These are phyloP conservation scores for Percopsis transmontana DNA, from an alignment of 2,113 vertebrate genomes.

Conservation along the genomic window DNA sequence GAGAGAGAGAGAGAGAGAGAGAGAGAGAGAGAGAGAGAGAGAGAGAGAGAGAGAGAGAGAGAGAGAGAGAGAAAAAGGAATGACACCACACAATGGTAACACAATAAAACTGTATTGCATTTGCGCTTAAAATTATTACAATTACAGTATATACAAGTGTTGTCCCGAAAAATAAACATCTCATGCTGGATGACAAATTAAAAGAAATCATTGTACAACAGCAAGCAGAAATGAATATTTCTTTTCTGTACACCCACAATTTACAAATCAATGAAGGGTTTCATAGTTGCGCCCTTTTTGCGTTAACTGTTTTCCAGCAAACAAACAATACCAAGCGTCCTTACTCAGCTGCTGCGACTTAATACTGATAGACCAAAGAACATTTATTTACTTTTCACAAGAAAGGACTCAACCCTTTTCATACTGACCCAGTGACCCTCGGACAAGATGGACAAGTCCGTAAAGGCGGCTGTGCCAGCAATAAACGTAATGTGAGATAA, in stretches of 20 bases:
- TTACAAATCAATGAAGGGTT: slow-evolving; percentile 62
- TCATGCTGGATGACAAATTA: slow-evolving; percentile 94
- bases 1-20: too few species aligned
- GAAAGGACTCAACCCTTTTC: neutral
- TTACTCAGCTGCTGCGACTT: slow-evolving; percentile 3
- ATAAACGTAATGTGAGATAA: slow-evolving; percentile 18
- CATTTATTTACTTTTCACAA: slow-evolving; percentile 10
- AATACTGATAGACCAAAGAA: neutral
- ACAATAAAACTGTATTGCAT: slow-evolving; percentile 99
- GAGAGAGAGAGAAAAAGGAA: slow-evolving; percentile 76
- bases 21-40: too few species aligned
- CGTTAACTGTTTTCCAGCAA: slow-evolving; percentile 13
- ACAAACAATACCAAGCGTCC: slow-evolving; percentile 16
- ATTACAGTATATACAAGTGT: slow-evolving; percentile 94
- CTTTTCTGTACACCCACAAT: slow-evolving; percentile 72
- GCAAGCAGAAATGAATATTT: slow-evolving; percentile 80
- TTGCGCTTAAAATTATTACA: slow-evolving; percentile 98
- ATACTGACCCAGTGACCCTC: neutral
- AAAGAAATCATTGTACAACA: slow-evolving; percentile 77
- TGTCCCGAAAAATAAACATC: slow-evolving; percentile 95
- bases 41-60: too few species aligned
- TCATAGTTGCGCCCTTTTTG: slow-evolving; percentile 26
- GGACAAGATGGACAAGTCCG: neutral
- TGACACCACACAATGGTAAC: slow-evolving; percentile 83
- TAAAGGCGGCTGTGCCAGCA: slow-evolving; percentile 7